Percentiles rank a stretch among this genome's conserved stretches.
These are phyloP conservation scores for Drosophila kokeensis DNA, from an alignment of 2,888 invertebrate genomes.

Conservation along the genomic window DNA sequence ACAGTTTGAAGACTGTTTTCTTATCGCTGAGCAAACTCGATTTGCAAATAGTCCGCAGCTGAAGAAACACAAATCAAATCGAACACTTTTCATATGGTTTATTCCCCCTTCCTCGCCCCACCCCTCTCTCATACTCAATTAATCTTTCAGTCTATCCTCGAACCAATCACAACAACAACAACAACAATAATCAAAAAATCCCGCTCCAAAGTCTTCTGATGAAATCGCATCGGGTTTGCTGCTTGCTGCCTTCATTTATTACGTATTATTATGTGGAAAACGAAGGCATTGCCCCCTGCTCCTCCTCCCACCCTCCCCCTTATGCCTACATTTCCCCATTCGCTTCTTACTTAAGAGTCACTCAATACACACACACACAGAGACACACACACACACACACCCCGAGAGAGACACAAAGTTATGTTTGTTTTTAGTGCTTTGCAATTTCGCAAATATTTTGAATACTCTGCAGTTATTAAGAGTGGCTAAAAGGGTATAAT, in stretches of 20 bases:
- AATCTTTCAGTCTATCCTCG: slow-evolving; percentile 6
- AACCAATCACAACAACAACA: slow-evolving; percentile 27
- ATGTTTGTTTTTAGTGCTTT: slow-evolving; percentile 28
- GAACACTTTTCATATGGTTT: slow-evolving; percentile 35
- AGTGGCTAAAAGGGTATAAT: neutral
- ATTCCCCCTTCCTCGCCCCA: neutral
- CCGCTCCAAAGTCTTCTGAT: slow-evolving; percentile 17
- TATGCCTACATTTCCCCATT: neutral
- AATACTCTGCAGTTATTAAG: neutral
- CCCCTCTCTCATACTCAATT: slow-evolving; percentile 7
- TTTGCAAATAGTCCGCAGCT: slow-evolving; percentile 39
- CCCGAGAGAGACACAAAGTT: neutral
- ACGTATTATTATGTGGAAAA: slow-evolving; percentile 22
- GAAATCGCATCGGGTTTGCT: slow-evolving; percentile 28
- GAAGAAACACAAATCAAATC: slow-evolving; percentile 25
- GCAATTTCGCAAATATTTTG: slow-evolving; percentile 52
- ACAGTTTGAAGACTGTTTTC: slow-evolving; percentile 21
- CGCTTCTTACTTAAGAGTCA: slow-evolving; percentile 14
- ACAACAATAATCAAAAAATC: slow-evolving; percentile 3
- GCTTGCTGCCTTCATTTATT: slow-evolving; percentile 27
- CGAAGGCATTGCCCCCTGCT: neutral
- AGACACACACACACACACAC: neutral
- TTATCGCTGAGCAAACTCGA: slow-evolving; percentile 33
- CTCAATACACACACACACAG: slow-evolving; percentile 16
- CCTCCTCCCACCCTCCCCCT: no score